Evolutionary conservation across 2,113 vertebrate species (phyloP).

Genomic region (Capreolus pygargus): DNA sequence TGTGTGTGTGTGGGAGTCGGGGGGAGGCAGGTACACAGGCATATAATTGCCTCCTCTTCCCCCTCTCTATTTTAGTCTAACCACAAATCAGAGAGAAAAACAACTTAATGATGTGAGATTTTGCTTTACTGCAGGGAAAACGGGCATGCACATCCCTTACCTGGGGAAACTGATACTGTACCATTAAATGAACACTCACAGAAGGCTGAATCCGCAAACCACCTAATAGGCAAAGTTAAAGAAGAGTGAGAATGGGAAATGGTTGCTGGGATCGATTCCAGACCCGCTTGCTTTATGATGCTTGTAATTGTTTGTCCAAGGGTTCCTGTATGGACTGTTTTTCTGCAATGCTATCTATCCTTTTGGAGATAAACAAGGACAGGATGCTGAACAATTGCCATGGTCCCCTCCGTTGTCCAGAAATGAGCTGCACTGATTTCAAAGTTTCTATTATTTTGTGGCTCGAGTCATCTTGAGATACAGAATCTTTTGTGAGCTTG

Average conservation of each 20-base stretch:
- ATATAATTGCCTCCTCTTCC: neutral
- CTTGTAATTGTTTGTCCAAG: conserved; percentile 74
- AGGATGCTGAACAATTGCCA: conserved; percentile 37
- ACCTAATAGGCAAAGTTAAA: conserved; percentile 63
- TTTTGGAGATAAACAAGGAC: conserved; percentile 45
- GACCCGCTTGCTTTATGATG: conserved; percentile 74
- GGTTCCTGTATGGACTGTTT: conserved; percentile 56
- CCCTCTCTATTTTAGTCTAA: neutral
- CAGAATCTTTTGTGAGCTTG: conserved; percentile 21
- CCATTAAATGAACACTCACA: conserved; percentile 54
- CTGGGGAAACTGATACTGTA: conserved; percentile 61
- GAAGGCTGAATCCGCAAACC: conserved; percentile 36
- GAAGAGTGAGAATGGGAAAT: conserved; percentile 48
- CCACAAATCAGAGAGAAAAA: conserved; percentile 55
- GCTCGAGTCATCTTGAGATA: conserved; percentile 13
- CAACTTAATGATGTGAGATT: conserved; percentile 52
- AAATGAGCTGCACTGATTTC: conserved; percentile 18
- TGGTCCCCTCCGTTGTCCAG: neutral
- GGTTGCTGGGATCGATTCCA: conserved; percentile 62
- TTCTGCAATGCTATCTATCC: conserved; percentile 28
- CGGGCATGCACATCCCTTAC: neutral
- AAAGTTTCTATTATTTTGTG: conserved; percentile 52
- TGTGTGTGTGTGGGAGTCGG: too few species aligned
- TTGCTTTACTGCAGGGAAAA: conserved; percentile 55
- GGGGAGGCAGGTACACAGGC: neutral